Conservation (phyloP, 2,797 vertebrate species). For the Malurus leucopterus region DNA sequence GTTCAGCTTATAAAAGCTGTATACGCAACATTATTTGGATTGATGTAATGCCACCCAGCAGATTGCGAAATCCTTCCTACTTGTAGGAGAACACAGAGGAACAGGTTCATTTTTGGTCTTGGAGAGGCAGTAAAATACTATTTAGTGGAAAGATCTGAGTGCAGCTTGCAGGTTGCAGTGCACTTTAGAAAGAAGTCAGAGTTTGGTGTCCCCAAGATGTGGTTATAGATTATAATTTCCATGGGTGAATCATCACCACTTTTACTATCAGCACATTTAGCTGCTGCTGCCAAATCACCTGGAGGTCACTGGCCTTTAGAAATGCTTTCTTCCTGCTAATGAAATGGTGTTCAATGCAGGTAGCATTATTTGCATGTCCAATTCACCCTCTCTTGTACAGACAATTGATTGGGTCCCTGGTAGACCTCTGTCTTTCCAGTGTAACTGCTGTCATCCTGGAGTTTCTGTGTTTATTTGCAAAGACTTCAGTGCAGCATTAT, state of each 20-base stretch:
- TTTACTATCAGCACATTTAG: not conserved
- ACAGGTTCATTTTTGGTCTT: not conserved
- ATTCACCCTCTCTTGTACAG: not conserved
- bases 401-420: not conserved
- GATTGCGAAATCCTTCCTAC: not conserved
- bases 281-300: not conserved
- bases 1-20: not conserved
- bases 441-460: not conserved
- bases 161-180: rapidly evolving
- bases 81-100: not conserved
- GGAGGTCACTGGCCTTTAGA: not conserved
- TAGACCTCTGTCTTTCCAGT: not conserved
- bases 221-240: not conserved
- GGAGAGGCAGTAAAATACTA: not conserved
- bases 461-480: not conserved
- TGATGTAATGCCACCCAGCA: not conserved
- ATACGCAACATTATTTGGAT: not conserved
- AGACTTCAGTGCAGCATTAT: not conserved
- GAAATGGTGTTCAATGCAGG: not conserved
- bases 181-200: not conserved
- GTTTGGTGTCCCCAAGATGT: not conserved
- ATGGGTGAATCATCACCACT: not conserved
- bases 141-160: not conserved
- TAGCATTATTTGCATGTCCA: not conserved
- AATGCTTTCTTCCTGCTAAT: rapidly evolving